These are phyloP conservation scores for Monochamus saltuarius DNA, from an alignment of 1,140 invertebrate species.

Conservation along the genomic window DNA sequence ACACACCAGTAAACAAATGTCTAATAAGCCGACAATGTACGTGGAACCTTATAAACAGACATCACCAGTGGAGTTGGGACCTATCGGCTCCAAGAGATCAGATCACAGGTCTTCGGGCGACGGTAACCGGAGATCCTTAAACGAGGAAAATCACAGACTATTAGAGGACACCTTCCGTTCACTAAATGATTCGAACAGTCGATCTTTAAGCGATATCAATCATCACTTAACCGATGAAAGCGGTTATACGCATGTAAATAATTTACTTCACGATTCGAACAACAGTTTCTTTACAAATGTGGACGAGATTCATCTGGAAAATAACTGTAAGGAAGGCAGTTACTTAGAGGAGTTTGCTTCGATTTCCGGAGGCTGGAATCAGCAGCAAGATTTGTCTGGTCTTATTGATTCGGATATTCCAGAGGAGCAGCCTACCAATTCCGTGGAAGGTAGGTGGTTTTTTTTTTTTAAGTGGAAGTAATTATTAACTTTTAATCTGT, in stretches of 20 bases:
- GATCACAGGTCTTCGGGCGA: conserved; percentile 26
- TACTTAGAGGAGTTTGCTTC: conserved; percentile 7
- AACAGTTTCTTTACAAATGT: conserved; percentile 21
- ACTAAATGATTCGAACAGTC: background rate
- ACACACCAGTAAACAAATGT: conserved; percentile 16
- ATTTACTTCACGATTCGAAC: background rate
- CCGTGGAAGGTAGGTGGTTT: conserved; percentile 9
- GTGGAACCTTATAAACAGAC: conserved; percentile 48
- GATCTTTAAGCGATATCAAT: background rate
- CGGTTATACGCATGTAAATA: conserved; percentile 2
- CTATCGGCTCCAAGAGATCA: conserved; percentile 45
- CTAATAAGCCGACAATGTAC: conserved; percentile 46
- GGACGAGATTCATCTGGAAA: conserved; percentile 11
- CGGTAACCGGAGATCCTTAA: conserved; percentile 25
- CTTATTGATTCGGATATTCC: background rate
- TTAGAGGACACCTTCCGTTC: background rate
- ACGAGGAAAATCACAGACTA: conserved; percentile 3
- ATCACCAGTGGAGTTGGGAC: conserved; percentile 41
- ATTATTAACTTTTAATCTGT: too few species aligned
- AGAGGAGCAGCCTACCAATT: background rate
- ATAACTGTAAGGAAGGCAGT: conserved; percentile 7
- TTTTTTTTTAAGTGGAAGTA: too few species aligned
- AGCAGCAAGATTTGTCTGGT: conserved; percentile 8
- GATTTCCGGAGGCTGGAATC: conserved; percentile 7
- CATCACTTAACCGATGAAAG: conserved; percentile 1